phyloP scores from a whole-genome alignment of 2,113 vertebrate genomes.

The Theropithecus gelada region DNA sequence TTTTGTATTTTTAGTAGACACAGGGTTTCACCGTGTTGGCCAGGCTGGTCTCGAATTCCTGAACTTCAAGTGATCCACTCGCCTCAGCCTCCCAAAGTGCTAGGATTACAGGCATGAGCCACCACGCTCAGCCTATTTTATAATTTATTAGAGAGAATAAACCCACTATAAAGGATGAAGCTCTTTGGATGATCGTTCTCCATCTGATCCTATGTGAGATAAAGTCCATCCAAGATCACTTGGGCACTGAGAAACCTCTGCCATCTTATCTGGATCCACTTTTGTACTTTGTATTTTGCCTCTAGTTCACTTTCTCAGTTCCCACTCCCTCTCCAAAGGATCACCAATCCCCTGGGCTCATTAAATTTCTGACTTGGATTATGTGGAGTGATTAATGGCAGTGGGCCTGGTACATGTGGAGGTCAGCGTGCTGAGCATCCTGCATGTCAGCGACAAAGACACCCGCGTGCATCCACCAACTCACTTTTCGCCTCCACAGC shows the following conservation, averaged over 20 bases:
- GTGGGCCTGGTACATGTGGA: constrained; percentile 66
- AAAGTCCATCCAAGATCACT: background rate
- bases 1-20: no score
- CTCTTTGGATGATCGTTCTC: background rate
- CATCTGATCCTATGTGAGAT: background rate
- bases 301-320: constrained; percentile 37
- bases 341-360: constrained; percentile 52
- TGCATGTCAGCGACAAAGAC: constrained; percentile 73
- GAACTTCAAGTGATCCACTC: no score
- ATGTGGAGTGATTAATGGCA: constrained; percentile 70
- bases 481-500: constrained; percentile 38
- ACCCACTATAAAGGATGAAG: background rate
- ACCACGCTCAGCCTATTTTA: background rate
- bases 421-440: constrained; percentile 73
- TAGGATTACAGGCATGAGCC: no score
- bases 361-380: constrained; percentile 72
- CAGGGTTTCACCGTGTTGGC: no score
- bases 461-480: constrained; percentile 66
- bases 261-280: constrained; percentile 18
- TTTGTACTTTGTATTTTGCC: constrained; percentile 2
- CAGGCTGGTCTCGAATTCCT: no score
- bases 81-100: no score
- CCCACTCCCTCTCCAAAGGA: constrained; percentile 10
- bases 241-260: background rate
- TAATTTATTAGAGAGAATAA: constrained; percentile 39